Evolutionary conservation across 2,113 vertebrate genomes (phyloP).

Genomic region (Mugil cephalus): DNA sequence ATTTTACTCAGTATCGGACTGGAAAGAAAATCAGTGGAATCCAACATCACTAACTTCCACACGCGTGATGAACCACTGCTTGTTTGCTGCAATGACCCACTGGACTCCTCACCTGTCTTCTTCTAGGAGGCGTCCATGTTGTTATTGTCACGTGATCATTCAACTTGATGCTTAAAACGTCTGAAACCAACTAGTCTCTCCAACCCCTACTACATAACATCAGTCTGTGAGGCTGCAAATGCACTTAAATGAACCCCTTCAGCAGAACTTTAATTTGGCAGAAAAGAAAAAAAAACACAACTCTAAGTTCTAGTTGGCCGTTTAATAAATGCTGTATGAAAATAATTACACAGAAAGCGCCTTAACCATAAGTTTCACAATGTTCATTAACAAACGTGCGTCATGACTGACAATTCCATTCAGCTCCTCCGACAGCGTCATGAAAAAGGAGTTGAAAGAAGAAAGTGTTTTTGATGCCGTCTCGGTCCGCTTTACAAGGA

Average conservation of each 20-base stretch:
- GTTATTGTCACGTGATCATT: no score
- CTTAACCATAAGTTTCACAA: background rate
- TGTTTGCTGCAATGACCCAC: no score
- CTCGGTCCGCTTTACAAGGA: background rate
- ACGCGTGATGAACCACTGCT: no score
- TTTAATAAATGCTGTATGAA: background rate
- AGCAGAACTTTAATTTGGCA: conserved; percentile 4
- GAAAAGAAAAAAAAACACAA: background rate
- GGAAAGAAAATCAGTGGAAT: no score
- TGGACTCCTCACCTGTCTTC: no score
- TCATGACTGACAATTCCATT: background rate
- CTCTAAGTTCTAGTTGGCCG: background rate
- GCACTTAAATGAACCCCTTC: background rate
- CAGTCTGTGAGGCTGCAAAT: no score
- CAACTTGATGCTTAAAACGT: no score
- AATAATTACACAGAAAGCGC: conserved; percentile 20
- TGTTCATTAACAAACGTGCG: conserved; percentile 19
- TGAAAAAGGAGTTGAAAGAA: conserved; percentile 1
- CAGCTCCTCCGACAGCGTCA: conserved; percentile 2
- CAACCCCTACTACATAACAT: no score
- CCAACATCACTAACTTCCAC: no score
- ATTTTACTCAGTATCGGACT: no score
- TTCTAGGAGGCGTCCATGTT: no score
- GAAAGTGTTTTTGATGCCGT: conserved; percentile 22
- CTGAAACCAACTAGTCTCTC: no score